Conservation (phyloP, 2,888 invertebrate genomes). For the Drosophila lutescens region DNA sequence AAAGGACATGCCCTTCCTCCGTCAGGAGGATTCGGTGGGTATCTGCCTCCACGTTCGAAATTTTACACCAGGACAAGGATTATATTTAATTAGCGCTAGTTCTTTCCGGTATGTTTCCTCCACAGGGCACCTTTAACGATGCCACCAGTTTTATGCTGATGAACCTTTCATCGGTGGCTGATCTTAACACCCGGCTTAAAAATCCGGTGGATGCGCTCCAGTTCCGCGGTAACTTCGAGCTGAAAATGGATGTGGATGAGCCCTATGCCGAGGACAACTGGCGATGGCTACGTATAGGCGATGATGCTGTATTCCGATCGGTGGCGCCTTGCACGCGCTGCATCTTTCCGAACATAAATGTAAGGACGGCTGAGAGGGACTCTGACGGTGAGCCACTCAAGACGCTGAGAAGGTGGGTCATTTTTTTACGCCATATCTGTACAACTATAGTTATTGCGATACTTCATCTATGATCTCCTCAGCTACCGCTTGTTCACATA, state of each 20-base stretch:
- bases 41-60: background rate
- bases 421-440: background rate
- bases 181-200: constrained; percentile 87
- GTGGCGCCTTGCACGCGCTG: constrained; percentile 86
- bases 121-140: constrained; percentile 87
- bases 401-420: constrained; percentile 87
- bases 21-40: constrained; percentile 72
- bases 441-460: background rate
- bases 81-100: accelerated
- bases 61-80: too few relatives aligned
- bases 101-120: too few relatives aligned
- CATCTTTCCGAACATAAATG: constrained; percentile 89
- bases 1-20: constrained; percentile 69
- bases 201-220: constrained; percentile 85
- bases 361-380: constrained; percentile 87
- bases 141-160: constrained; percentile 89
- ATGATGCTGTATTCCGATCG: constrained; percentile 65
- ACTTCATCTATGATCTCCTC: background rate
- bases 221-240: constrained; percentile 90
- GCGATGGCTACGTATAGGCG: constrained; percentile 88
- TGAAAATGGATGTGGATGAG: constrained; percentile 86
- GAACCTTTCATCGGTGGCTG: constrained; percentile 88
- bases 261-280: constrained; percentile 89
- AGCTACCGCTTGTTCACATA: constrained; percentile 75
- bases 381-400: constrained; percentile 87